Percentiles rank a stretch among this genome's conserved stretches.
Evolutionary conservation across 2,113 vertebrate genomes (phyloP).

Genomic region (Notothenia coriiceps): DNA sequence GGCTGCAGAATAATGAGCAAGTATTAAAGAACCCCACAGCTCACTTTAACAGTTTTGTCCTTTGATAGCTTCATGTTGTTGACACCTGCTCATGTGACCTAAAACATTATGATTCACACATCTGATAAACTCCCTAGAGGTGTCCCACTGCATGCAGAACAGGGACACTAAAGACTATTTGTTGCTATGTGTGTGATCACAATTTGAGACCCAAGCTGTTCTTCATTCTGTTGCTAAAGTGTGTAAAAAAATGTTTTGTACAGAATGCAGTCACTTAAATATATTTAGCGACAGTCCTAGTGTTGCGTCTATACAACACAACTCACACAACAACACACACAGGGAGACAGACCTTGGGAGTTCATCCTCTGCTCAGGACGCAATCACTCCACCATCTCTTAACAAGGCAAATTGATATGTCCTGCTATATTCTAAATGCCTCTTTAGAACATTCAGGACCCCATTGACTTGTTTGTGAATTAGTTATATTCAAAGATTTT

Average conservation of each 20-base stretch:
- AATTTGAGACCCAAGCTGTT: background rate
- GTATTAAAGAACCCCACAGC: conserved; percentile 14
- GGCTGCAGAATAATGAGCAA: conserved; percentile 30
- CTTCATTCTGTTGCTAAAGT: background rate
- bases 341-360: too few relatives aligned
- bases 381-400: too few relatives aligned
- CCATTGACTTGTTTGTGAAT: background rate
- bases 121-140: background rate
- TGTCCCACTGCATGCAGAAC: background rate
- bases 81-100: background rate
- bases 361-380: too few relatives aligned
- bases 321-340: too few relatives aligned
- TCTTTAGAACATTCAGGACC: background rate
- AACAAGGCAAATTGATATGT: too few relatives aligned
- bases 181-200: background rate
- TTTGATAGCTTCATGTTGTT: conserved; percentile 3
- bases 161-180: background rate
- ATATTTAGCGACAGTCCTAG: background rate
- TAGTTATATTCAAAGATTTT: background rate
- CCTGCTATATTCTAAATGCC: too few relatives aligned
- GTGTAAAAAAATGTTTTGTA: background rate
- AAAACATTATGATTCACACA: background rate
- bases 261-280: background rate
- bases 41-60: background rate
- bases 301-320: background rate